Conservation (phyloP, 1,140 invertebrate genomes). For the Pararge aegeria region DNA sequence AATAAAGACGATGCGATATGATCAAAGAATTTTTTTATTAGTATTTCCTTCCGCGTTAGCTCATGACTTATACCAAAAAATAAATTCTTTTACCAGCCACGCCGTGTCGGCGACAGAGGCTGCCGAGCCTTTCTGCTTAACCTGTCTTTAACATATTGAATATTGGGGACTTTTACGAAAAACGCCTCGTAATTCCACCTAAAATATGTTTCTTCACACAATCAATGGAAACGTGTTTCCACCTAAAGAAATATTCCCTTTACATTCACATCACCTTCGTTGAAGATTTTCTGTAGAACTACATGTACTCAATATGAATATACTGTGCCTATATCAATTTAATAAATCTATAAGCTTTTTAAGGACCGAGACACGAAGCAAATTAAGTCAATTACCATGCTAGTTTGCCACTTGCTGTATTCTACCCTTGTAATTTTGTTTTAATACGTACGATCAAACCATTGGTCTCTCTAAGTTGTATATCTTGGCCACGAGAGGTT, state of each 20-base stretch:
- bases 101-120: conserved; percentile 22
- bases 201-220: conserved; percentile 15
- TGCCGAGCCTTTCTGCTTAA: conserved; percentile 44
- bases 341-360: too few relatives aligned
- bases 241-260: neutral
- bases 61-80: conserved; percentile 15
- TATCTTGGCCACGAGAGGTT: neutral
- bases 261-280: neutral
- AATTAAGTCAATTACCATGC: too few relatives aligned
- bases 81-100: neutral
- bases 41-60: conserved; percentile 3
- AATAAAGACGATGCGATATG: too few relatives aligned
- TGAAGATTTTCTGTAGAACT: neutral
- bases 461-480: neutral
- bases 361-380: too few relatives aligned
- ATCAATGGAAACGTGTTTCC: conserved; percentile 10
- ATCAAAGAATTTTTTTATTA: too few relatives aligned
- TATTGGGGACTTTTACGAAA: conserved; percentile 38
- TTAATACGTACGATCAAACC: neutral
- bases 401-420: too few relatives aligned
- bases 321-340: too few relatives aligned
- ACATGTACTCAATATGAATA: neutral
- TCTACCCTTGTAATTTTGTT: too few relatives aligned
- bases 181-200: conserved; percentile 23
- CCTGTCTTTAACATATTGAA: conserved; percentile 59